A percentile compares a stretch with the other conserved stretches of the same genome.
These are phyloP conservation scores for Notoglanidium macrostoma DNA, from an alignment of 2,797 vertebrate genomes.

Conservation along the genomic window DNA sequence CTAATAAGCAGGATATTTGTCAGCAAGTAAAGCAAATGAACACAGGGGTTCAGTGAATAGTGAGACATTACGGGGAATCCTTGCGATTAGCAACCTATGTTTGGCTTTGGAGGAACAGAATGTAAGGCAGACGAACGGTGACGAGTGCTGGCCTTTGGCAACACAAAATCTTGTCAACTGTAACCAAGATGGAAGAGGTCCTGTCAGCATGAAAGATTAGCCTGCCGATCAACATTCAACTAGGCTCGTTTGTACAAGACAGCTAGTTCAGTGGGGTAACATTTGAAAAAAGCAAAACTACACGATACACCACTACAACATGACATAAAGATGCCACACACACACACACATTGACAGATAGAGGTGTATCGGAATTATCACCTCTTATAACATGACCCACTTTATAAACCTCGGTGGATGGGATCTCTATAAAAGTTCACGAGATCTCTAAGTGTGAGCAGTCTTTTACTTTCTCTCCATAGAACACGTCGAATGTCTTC, in stretches of 20 bases:
- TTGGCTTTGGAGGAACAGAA: slow-evolving; percentile 37
- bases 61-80: slow-evolving; percentile 56
- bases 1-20: slow-evolving; percentile 54
- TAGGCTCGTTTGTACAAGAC: slow-evolving; percentile 56
- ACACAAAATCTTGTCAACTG: slow-evolving; percentile 61
- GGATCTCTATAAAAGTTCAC: neutral
- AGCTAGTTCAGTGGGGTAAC: slow-evolving; percentile 19
- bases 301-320: neutral
- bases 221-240: slow-evolving; percentile 40
- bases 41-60: slow-evolving; percentile 47
- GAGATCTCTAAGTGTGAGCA: neutral
- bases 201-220: slow-evolving; percentile 71
- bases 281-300: neutral
- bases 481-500: neutral
- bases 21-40: slow-evolving; percentile 48
- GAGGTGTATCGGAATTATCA: slow-evolving; percentile 14
- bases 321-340: neutral
- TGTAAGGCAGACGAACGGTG: slow-evolving; percentile 50
- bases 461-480: neutral
- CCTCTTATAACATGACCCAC: slow-evolving; percentile 19
- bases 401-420: slow-evolving; percentile 4
- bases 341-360: neutral
- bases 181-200: slow-evolving; percentile 55
- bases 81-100: slow-evolving; percentile 54
- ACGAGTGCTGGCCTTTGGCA: slow-evolving; percentile 62